A percentile compares a stretch with the other conserved stretches of the same genome.
These are phyloP conservation scores for Mola mola DNA, from an alignment of 2,113 vertebrate species.

Conservation along the genomic window DNA sequence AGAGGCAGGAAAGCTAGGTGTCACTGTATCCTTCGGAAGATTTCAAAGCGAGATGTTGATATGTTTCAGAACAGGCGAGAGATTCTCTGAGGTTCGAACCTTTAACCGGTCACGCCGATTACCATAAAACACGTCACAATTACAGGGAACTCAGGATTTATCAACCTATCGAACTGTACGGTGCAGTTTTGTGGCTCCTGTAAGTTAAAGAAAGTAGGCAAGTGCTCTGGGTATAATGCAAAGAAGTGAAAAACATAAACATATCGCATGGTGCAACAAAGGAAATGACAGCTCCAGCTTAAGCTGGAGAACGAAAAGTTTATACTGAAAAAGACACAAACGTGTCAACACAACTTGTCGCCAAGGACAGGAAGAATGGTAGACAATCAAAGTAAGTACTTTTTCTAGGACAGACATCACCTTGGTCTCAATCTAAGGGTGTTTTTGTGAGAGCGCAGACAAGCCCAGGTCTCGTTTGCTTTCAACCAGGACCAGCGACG, in stretches of 20 bases:
- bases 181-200: not conserved
- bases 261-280: slow-evolving; percentile 7
- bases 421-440: slow-evolving; percentile 33
- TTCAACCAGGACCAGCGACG: slow-evolving; percentile 39
- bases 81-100: too few relatives aligned
- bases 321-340: slow-evolving; percentile 22
- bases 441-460: slow-evolving; percentile 22
- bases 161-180: not conserved
- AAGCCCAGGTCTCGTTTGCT: slow-evolving; percentile 28
- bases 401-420: slow-evolving; percentile 37
- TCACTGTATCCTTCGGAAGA: not conserved
- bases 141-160: slow-evolving; percentile 16
- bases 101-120: too few relatives aligned
- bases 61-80: too few relatives aligned
- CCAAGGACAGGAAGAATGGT: slow-evolving; percentile 38
- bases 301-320: slow-evolving; percentile 29
- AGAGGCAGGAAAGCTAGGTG: slow-evolving; percentile 2
- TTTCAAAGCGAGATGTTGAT: too few relatives aligned
- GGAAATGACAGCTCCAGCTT: not conserved
- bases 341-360: slow-evolving; percentile 25
- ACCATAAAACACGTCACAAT: slow-evolving; percentile 13
- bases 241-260: not conserved
- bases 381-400: slow-evolving; percentile 23
- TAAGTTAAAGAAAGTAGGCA: slow-evolving; percentile 15
- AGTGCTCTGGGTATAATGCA: slow-evolving; percentile 20